phyloP scores from a whole-genome alignment of 2,113 vertebrate species.

The Nettapus auritus region DNA sequence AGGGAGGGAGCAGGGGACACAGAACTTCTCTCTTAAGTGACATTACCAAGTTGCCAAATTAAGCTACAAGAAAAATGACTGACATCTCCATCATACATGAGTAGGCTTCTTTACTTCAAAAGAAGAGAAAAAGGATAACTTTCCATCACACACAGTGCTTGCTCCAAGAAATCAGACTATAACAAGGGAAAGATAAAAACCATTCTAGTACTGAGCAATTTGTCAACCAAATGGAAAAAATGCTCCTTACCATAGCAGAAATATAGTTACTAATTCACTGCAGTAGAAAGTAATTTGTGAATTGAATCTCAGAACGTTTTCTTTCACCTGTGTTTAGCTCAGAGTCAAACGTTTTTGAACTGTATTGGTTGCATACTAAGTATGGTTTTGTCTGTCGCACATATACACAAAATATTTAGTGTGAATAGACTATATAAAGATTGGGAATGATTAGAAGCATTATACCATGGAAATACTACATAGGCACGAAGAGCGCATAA shows the following conservation, averaged over 20 bases:
- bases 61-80: background rate
- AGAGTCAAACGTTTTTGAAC: background rate
- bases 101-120: background rate
- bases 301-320: background rate
- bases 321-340: background rate
- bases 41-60: accelerated
- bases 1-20: background rate
- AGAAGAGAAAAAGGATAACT: background rate
- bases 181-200: background rate
- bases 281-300: background rate
- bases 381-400: background rate
- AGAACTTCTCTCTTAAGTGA: background rate
- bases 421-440: background rate
- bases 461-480: background rate
- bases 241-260: background rate
- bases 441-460: background rate
- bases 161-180: background rate
- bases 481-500: background rate
- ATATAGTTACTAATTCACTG: constrained; percentile 21
- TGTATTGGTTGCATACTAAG: background rate
- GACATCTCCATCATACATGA: background rate
- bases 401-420: background rate
- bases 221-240: background rate
- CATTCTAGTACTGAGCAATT: background rate
- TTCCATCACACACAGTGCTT: background rate